phyloP scores from a whole-genome alignment of 2,113 vertebrate species.

The Muscicapa adusta region DNA sequence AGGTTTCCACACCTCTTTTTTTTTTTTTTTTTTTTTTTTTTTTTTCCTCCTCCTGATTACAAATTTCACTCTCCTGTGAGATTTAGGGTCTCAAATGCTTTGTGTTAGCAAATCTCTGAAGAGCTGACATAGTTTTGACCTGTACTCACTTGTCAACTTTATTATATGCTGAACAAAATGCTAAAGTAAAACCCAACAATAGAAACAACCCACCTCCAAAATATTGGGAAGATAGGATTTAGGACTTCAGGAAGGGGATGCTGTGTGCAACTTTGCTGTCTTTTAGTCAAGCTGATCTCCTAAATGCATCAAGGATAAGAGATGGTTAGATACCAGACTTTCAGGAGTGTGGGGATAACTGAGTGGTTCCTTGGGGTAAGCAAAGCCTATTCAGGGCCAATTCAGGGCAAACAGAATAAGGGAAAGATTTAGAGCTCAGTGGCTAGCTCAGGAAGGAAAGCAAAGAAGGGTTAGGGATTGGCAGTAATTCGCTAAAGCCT shows the following conservation, averaged over 20 bases:
- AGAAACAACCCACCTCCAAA: background rate
- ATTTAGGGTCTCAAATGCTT: background rate
- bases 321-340: background rate
- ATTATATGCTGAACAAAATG: background rate
- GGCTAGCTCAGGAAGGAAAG: background rate
- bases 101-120: background rate
- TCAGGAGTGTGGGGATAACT: background rate
- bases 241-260: background rate
- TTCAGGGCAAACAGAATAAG: background rate
- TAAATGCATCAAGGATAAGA: background rate
- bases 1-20: accelerated
- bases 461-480: background rate
- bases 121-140: background rate
- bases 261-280: background rate
- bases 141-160: background rate
- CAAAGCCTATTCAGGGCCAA: background rate
- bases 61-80: background rate
- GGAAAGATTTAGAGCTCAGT: background rate
- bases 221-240: background rate
- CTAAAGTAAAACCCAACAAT: background rate
- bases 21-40: background rate
- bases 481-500: background rate
- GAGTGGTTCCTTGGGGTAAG: background rate
- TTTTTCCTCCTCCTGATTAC: background rate
- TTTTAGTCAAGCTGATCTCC: background rate